Conservation (phyloP, 2,797 vertebrate genomes). For the Passerculus sandwichensis region DNA sequence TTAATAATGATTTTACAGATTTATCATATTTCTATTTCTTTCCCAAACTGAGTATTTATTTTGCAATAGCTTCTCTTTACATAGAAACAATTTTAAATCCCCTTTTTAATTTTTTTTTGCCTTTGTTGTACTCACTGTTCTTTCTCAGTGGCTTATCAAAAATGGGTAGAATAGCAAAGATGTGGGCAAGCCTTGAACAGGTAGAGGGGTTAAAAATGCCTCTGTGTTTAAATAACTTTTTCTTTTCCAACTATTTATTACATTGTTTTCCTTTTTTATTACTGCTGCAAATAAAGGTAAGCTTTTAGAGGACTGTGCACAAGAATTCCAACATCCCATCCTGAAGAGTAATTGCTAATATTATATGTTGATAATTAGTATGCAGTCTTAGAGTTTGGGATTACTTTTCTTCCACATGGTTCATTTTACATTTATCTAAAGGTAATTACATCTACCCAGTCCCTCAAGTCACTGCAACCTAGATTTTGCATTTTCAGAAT, state of each 20-base stretch:
- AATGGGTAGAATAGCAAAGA: not conserved
- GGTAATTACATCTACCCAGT: not conserved
- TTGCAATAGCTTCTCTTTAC: not conserved
- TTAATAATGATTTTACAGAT: not conserved
- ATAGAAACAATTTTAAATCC: not conserved
- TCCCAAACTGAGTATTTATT: not conserved
- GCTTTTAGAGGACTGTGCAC: not conserved
- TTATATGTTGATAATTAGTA: not conserved
- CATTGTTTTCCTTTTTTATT: not conserved
- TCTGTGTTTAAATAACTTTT: not conserved
- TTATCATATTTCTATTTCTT: not conserved
- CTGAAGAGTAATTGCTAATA: not conserved
- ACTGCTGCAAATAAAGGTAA: not conserved
- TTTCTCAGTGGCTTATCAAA: not conserved
- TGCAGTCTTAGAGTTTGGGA: not conserved
- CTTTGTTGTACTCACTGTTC: not conserved
- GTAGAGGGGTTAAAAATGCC: not conserved
- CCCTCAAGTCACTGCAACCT: not conserved
- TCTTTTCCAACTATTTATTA: not conserved
- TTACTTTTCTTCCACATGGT: not conserved
- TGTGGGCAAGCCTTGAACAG: not conserved
- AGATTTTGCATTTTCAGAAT: slow-evolving; percentile 35
- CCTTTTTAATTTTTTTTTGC: not conserved
- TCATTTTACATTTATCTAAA: not conserved
- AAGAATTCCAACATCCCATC: not conserved